These are phyloP conservation scores for Hydrotaea diabolus DNA, from an alignment of 2,888 invertebrate species.

Conservation along the genomic window DNA sequence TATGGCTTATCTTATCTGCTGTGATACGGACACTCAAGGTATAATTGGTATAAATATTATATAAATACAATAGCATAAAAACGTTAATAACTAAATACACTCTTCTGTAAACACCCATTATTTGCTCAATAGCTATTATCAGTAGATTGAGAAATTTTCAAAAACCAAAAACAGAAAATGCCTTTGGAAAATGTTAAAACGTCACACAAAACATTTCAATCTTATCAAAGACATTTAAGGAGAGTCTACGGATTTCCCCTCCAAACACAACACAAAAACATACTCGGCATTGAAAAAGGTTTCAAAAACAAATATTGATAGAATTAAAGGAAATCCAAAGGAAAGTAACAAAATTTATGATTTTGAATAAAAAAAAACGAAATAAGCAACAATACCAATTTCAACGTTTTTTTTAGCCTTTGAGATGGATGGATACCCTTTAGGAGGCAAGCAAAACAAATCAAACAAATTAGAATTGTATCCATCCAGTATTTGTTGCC, in stretches of 20 bases:
- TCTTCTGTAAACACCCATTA: not conserved
- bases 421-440: not conserved
- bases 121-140: slow-evolving; percentile 11
- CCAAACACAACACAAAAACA: not conserved
- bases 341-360: slow-evolving; percentile 14
- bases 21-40: not conserved
- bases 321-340: not conserved
- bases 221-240: not conserved
- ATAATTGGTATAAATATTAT: not conserved
- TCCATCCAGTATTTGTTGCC: not conserved
- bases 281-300: not conserved
- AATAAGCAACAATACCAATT: not conserved
- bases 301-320: slow-evolving; percentile 3
- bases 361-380: not conserved
- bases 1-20: slow-evolving; percentile 16
- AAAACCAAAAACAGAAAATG: too few species aligned
- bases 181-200: too few species aligned
- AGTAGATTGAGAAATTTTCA: not conserved
- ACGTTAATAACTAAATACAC: too few species aligned
- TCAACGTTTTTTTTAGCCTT: not conserved
- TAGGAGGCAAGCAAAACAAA: slow-evolving; percentile 17
- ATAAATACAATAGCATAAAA: slow-evolving; percentile 1
- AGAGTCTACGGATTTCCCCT: not conserved
- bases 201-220: not conserved
- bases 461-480: slow-evolving; percentile 35